Percentiles rank a stretch among this genome's conserved stretches.
These are phyloP conservation scores for Lepidurus apus DNA, from an alignment of 1,140 invertebrate genomes.

Conservation along the genomic window DNA sequence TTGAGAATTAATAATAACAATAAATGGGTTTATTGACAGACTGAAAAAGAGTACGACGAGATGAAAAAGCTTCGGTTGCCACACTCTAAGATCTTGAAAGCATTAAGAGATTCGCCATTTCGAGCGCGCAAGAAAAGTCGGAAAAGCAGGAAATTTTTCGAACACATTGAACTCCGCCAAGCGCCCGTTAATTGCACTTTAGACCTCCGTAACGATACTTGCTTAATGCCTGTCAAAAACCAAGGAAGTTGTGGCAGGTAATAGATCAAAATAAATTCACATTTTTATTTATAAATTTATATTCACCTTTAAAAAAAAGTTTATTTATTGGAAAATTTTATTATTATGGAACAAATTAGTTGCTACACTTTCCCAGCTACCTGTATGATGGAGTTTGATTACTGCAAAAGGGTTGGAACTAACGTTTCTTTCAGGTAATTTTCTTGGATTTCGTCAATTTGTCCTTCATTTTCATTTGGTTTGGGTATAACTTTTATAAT, in stretches of 20 bases:
- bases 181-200: not conserved
- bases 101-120: not conserved
- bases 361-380: not conserved
- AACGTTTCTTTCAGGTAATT: not conserved
- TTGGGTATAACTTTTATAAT: not conserved
- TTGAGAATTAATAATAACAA: not conserved
- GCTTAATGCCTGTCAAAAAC: slow-evolving; percentile 30
- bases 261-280: not conserved
- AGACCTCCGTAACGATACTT: slow-evolving; percentile 15
- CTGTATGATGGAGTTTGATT: not conserved
- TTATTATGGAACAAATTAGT: not conserved
- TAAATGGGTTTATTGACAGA: not conserved
- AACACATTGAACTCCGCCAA: not conserved
- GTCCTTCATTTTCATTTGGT: too few relatives aligned
- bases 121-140: not conserved
- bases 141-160: not conserved
- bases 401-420: not conserved
- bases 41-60: not conserved
- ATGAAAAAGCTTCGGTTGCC: not conserved
- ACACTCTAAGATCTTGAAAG: not conserved
- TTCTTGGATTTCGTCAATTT: not conserved
- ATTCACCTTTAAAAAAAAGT: not conserved
- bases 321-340: not conserved
- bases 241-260: slow-evolving; percentile 23
- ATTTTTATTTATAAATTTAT: not conserved